These are phyloP conservation scores for Nothoprocta pentlandii DNA, from an alignment of 2,113 vertebrate species.

Conservation along the genomic window DNA sequence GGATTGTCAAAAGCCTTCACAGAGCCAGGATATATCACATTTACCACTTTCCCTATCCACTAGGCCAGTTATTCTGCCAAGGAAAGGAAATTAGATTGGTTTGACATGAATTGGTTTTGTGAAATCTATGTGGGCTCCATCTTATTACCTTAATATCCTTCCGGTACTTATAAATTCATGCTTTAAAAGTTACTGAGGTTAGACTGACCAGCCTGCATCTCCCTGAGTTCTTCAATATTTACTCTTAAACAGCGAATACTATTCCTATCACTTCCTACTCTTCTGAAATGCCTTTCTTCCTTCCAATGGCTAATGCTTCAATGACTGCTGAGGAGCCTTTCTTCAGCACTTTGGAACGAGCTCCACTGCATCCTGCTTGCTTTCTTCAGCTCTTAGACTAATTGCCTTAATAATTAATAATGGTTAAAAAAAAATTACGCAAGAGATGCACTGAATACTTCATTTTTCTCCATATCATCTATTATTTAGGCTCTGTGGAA, in stretches of 20 bases:
- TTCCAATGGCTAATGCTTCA: background rate
- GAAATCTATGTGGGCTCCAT: background rate
- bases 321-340: background rate
- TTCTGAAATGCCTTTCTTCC: background rate
- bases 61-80: background rate
- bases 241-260: background rate
- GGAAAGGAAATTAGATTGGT: background rate
- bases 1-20: background rate
- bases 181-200: background rate
- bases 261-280: background rate
- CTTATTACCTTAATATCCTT: background rate
- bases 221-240: background rate
- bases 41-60: background rate
- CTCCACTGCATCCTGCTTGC: background rate
- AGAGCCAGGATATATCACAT: background rate
- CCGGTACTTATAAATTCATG: background rate
- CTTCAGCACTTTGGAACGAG: background rate
- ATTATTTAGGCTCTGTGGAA: slow-evolving; percentile 27
- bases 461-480: background rate
- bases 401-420: background rate
- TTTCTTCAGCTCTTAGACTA: background rate
- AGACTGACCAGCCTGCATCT: background rate
- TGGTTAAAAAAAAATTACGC: background rate
- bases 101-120: background rate
- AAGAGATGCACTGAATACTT: background rate